Evolutionary conservation across 2,797 vertebrate species (phyloP).

Genomic region (Falco rusticolus): DNA sequence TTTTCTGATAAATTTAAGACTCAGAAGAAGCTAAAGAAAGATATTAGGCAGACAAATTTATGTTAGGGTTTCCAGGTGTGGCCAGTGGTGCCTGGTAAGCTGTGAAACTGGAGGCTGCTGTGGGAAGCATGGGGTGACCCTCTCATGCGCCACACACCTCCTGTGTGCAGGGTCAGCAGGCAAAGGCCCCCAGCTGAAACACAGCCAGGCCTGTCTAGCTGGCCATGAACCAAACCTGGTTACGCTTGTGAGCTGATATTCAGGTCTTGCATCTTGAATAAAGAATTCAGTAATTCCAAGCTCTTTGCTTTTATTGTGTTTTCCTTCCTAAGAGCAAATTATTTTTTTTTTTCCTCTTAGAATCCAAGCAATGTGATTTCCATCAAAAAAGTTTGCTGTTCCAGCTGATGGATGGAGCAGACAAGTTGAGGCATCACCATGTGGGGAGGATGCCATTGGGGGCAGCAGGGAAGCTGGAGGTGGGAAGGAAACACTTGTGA

Average conservation of each 20-base stretch:
- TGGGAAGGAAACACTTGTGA: background rate
- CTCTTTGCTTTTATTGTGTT: background rate
- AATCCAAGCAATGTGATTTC: background rate
- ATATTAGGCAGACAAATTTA: background rate
- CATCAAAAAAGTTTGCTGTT: background rate
- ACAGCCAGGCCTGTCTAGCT: background rate
- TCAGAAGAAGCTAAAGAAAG: slow-evolving; percentile 11
- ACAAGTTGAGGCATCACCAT: fast-evolving
- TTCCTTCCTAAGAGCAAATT: background rate
- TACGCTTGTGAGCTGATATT: background rate
- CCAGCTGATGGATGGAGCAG: background rate
- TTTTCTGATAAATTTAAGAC: background rate
- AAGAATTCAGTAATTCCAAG: background rate
- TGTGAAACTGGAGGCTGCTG: background rate
- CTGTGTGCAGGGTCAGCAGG: background rate
- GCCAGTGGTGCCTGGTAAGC: background rate
- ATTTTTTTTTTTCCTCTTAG: background rate
- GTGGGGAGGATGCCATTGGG: background rate
- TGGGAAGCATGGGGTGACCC: background rate
- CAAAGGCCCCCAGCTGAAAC: background rate
- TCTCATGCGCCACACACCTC: background rate
- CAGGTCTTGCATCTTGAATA: background rate
- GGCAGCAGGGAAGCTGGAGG: background rate
- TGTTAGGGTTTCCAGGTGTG: background rate
- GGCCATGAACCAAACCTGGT: background rate